These are phyloP conservation scores for Drosophila saltans DNA, from an alignment of 1,140 invertebrate species.

Conservation along the genomic window DNA sequence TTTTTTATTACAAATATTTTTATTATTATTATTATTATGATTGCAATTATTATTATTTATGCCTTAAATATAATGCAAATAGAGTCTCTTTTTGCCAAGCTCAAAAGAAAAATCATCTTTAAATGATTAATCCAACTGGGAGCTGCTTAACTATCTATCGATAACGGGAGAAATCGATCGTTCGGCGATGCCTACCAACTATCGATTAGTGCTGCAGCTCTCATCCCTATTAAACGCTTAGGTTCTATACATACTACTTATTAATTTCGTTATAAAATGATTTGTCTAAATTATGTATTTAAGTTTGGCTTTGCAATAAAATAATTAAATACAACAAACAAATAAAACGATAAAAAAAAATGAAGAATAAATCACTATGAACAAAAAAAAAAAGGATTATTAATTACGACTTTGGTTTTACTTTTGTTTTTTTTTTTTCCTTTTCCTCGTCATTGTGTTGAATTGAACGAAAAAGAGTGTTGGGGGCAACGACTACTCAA, in stretches of 20 bases:
- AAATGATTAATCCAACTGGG: background rate
- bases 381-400: slow-evolving; percentile 20
- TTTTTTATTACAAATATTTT: slow-evolving; percentile 28
- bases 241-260: slow-evolving; percentile 60
- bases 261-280: slow-evolving; percentile 48
- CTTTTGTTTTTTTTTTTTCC: slow-evolving; percentile 25
- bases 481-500: background rate
- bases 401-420: slow-evolving; percentile 51
- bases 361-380: background rate
- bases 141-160: background rate
- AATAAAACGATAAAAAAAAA: slow-evolving; percentile 12
- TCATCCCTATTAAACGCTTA: slow-evolving; percentile 11
- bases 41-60: slow-evolving; percentile 12
- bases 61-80: background rate
- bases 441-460: slow-evolving; percentile 14
- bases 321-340: slow-evolving; percentile 27
- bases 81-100: slow-evolving; percentile 4
- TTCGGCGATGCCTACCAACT: too few relatives aligned
- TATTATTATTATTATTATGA: slow-evolving; percentile 12
- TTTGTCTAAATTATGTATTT: slow-evolving; percentile 47
- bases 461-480: slow-evolving; percentile 4
- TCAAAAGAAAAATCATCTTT: slow-evolving; percentile 4
- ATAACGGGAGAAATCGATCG: background rate
- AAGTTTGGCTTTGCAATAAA: slow-evolving; percentile 71
- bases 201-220: background rate